A percentile compares a stretch with the other conserved stretches of the same genome.
phyloP scores from a whole-genome alignment of 2,797 vertebrate species.

The Gadopsis bispinosus region DNA sequence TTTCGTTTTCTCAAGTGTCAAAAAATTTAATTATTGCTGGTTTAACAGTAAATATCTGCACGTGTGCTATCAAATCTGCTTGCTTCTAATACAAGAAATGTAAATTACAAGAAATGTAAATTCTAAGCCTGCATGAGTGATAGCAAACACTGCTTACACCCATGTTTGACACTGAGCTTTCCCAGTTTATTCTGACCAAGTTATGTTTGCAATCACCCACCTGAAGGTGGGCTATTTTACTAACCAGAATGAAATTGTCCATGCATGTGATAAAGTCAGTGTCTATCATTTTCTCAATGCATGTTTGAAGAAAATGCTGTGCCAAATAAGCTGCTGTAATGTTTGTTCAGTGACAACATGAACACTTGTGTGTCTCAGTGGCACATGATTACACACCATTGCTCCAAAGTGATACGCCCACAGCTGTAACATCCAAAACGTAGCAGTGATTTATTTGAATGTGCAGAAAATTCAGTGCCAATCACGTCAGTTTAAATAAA shows the following conservation, averaged over 20 bases:
- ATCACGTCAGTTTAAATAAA: constrained; percentile 34
- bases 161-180: background rate
- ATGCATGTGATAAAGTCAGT: background rate
- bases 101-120: background rate
- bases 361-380: constrained; percentile 18
- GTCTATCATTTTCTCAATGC: background rate
- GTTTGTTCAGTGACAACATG: constrained; percentile 10
- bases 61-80: background rate
- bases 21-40: background rate
- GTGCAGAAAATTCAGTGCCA: constrained; percentile 7
- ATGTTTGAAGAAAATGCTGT: background rate
- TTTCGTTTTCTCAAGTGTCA: background rate
- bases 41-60: background rate
- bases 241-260: background rate
- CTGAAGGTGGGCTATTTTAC: background rate
- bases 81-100: background rate
- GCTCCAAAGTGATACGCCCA: background rate
- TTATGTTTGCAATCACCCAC: background rate
- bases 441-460: constrained; percentile 28
- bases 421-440: constrained; percentile 19
- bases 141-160: background rate
- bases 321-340: constrained; percentile 10
- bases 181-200: background rate
- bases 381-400: constrained; percentile 11
- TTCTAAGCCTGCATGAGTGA: background rate